Base-by-base conservation (phyloP, 1,140 invertebrate genomes). In the Macrocentrus cingulum region DNA sequence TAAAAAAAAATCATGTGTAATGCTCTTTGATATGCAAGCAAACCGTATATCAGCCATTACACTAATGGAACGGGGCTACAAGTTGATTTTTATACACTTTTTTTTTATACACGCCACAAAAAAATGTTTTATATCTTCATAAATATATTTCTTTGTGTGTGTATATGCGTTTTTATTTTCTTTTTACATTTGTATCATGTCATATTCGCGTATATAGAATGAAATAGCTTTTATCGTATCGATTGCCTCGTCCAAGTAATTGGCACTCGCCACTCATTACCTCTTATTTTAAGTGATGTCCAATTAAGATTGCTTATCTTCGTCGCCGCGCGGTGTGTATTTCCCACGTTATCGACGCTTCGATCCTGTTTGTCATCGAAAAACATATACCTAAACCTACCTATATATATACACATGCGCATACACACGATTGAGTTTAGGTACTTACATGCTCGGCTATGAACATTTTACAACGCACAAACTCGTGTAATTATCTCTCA, bases 221-320 rank as follows among this genome's bases (percentile, higher is more conserved):
- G 36, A 39, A 39, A 39, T 15, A 39, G 13, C 36, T 39, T 39
- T n/a, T 39, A 8, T 39, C 36, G 7, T 39, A 39, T 39, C 13
- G 36, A 39, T 39, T 39, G 36, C 36, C 13, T 15, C 36, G 36
- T 11, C 11, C 4, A 13, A 39, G 36, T 39, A 39, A 39, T 39
- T 39, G 36, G 13, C 36, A n/a, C 36, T n/a, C 7, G 36, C 36
- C 13, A 39, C 36, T 39, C 36, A 39, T 39, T 39, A 39, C 36
- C 36, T 39, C 36, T 39, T 15, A 39, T 39, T 39, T 39, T 39
- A 39, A 39, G 13, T 39, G 36, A 39, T 39, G 36, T 39, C 36
- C 36, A 39, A 39, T 39, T 39, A 39, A 39, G 36, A 39, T 39
- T 39, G 36, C 36, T 39, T 39, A 39, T 39, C 36, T 39, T 39